Conservation (phyloP, 37 sponge, comb jelly and placozoan genomes). For the Oopsacas minuta region DNA sequence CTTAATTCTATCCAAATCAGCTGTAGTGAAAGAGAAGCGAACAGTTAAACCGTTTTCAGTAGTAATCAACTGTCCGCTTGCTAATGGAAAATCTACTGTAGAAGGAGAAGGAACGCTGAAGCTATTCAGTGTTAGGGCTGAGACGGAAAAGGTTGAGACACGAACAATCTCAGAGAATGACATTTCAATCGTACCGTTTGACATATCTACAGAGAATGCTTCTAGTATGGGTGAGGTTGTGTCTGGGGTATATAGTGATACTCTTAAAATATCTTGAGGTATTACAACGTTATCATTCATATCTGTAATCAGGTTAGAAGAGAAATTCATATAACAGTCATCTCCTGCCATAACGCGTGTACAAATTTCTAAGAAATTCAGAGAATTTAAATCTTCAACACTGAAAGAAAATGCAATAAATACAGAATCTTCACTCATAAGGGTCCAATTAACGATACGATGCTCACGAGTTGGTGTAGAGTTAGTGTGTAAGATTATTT, state of each 20-base stretch:
- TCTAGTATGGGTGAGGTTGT: conserved; percentile 51
- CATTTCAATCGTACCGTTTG: conserved; percentile 35
- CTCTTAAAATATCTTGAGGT: not conserved
- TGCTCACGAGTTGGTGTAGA: not conserved
- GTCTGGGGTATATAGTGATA: conserved; percentile 35
- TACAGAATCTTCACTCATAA: not conserved
- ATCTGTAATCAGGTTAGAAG: conserved; percentile 25
- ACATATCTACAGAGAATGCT: conserved; percentile 48
- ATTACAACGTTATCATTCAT: conserved; percentile 44
- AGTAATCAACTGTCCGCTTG: not conserved
- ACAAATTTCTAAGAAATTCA: not conserved
- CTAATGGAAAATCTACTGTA: not conserved
- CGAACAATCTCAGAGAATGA: conserved; percentile 68
- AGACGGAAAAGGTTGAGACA: conserved; percentile 32
- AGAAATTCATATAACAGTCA: conserved; percentile 25
- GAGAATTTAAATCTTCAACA: not conserved
- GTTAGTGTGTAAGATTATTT: conserved; percentile 27
- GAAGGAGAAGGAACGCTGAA: not conserved
- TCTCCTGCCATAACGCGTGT: conserved; percentile 1
- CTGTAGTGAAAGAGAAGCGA: conserved; percentile 12
- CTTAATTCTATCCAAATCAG: conserved; percentile 72
- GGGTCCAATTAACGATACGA: not conserved
- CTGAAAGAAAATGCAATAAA: not conserved
- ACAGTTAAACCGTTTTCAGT: not conserved
- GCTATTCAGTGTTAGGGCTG: not conserved